Evolutionary conservation across 2,888 invertebrate genomes (phyloP).

Genomic region (Steinernema scapterisci): DNA sequence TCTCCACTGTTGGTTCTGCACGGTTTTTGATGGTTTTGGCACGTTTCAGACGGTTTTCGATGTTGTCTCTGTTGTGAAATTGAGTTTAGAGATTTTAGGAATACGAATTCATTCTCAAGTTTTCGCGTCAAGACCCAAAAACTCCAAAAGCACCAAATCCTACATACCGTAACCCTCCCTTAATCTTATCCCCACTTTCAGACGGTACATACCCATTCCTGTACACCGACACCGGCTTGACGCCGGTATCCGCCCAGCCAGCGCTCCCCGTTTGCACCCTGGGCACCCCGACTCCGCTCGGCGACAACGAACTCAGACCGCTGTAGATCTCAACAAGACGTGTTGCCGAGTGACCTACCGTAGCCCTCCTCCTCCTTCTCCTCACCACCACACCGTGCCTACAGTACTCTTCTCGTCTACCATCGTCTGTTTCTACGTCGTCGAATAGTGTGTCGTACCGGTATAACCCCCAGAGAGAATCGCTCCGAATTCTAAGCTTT

Average conservation of each 20-base stretch:
- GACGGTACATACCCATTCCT: slow-evolving; percentile 27
- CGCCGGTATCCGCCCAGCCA: slow-evolving; percentile 8
- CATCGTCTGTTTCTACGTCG: slow-evolving; percentile 19
- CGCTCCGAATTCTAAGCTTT: slow-evolving; percentile 29
- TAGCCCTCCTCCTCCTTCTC: no score
- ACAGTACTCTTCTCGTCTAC: slow-evolving; percentile 8
- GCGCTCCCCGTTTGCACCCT: slow-evolving; percentile 17
- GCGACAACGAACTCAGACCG: slow-evolving; percentile 46
- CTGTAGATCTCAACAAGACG: slow-evolving; percentile 36
- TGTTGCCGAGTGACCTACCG: no score
- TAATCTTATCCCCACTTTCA: background rate
- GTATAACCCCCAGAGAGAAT: background rate
- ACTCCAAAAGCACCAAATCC: background rate
- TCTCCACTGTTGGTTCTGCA: background rate
- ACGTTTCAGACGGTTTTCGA: background rate
- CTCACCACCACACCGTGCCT: slow-evolving; percentile 5
- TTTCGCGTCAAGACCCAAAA: no score
- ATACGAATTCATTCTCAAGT: background rate
- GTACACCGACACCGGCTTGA: slow-evolving; percentile 22
- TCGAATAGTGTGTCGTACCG: slow-evolving; percentile 27
- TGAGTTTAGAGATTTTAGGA: background rate
- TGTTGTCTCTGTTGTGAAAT: no score
- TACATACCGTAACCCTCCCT: background rate
- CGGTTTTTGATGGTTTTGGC: background rate
- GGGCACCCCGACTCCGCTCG: slow-evolving; percentile 44